Conservation (phyloP, 2,797 vertebrate species). For the Anomalospiza imberbis region DNA sequence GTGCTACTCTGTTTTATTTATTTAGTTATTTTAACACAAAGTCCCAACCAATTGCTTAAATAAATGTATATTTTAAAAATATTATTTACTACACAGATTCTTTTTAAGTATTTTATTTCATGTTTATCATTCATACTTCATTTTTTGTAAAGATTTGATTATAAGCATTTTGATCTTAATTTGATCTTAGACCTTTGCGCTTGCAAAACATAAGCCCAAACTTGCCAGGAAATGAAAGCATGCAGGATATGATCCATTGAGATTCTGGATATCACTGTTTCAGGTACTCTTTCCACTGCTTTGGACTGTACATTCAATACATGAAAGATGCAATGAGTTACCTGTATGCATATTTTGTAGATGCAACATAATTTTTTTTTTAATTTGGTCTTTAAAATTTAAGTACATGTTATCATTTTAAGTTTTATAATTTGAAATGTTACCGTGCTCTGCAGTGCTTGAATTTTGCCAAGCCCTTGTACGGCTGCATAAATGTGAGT, state of each 20-base stretch:
- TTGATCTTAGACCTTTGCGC: background rate
- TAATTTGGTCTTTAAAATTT: constrained; percentile 22
- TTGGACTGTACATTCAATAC: background rate
- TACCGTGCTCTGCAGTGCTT: constrained; percentile 31
- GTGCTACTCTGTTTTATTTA: background rate
- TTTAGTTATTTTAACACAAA: background rate
- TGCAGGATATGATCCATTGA: background rate
- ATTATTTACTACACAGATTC: background rate
- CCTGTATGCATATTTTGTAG: background rate
- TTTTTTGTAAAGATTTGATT: background rate
- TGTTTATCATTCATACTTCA: background rate
- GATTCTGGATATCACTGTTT: background rate
- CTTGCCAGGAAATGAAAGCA: background rate
- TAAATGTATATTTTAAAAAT: background rate
- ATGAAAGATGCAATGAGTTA: background rate
- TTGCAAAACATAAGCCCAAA: constrained; percentile 6
- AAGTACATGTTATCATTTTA: background rate
- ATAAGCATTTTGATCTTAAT: background rate
- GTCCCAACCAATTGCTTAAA: background rate
- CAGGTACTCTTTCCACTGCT: background rate
- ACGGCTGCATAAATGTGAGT: constrained; percentile 25
- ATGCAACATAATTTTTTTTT: background rate
- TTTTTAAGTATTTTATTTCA: background rate
- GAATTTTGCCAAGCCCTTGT: constrained; percentile 40
- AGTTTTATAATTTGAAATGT: constrained; percentile 24